These are phyloP conservation scores for Nesometra sesokonis DNA, from an alignment of 35 echinoderm and acorn worm genomes.

Conservation along the genomic window DNA sequence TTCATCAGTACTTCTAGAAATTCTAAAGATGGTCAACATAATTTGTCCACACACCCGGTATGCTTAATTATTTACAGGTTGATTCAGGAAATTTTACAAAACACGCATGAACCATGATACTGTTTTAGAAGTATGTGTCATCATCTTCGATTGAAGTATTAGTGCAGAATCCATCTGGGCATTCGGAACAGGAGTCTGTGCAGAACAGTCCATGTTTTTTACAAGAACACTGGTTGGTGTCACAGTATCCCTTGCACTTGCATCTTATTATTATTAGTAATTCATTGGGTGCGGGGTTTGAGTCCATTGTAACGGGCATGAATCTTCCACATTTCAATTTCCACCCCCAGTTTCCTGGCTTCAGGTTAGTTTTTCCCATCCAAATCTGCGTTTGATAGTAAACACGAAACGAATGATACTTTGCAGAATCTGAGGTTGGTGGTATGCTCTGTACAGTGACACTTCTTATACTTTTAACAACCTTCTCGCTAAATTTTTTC, in stretches of 20 bases:
- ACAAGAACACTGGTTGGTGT: not conserved
- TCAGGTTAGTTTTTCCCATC: not conserved
- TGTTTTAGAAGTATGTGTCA: too few relatives aligned
- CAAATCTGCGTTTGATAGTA: constrained; percentile 5
- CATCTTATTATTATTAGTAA: not conserved
- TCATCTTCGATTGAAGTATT: not conserved
- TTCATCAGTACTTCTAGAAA: too few relatives aligned
- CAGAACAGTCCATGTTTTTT: not conserved
- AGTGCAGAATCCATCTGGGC: not conserved
- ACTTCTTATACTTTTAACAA: not conserved
- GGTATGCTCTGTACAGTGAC: not conserved
- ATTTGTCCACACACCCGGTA: too few relatives aligned
- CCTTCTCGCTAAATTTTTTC: not conserved
- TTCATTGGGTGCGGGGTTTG: not conserved
- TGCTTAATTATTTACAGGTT: too few relatives aligned
- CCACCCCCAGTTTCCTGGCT: constrained; percentile 4
- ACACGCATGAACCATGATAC: too few relatives aligned
- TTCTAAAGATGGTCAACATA: too few relatives aligned
- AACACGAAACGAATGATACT: not conserved
- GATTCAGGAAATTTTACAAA: too few relatives aligned
- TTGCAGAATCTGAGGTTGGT: constrained; percentile 13
- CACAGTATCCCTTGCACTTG: not conserved
- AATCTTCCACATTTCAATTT: not conserved
- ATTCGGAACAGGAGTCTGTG: not conserved
- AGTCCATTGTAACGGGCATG: not conserved